phyloP scores from a whole-genome alignment of 2,113 vertebrate species.

The Syrmaticus mikado region DNA sequence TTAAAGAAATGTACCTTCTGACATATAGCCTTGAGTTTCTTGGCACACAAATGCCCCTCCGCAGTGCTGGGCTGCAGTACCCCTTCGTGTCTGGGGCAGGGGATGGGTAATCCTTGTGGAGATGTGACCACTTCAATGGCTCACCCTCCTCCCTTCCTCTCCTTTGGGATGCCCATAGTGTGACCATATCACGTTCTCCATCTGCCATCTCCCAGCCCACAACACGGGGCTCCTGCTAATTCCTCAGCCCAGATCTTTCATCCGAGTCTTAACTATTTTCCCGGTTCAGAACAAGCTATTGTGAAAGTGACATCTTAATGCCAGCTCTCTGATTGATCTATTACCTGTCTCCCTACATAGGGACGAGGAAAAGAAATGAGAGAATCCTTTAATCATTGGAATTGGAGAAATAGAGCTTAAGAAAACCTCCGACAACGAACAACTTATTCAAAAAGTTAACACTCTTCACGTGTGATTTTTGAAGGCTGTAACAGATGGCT shows the following conservation, averaged over 20 bases:
- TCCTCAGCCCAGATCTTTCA: neutral
- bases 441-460: neutral
- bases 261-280: neutral
- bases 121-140: neutral
- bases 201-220: neutral
- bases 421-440: neutral
- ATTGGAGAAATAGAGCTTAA: neutral
- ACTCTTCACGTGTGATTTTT: neutral
- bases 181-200: accelerated
- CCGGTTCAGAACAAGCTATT: neutral
- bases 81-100: neutral
- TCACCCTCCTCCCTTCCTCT: neutral
- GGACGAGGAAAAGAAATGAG: neutral
- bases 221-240: accelerated
- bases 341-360: neutral
- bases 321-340: constrained; percentile 29
- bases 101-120: neutral
- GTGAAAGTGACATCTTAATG: constrained; percentile 56
- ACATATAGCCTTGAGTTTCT: neutral
- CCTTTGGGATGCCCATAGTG: accelerated
- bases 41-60: neutral
- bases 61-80: neutral
- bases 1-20: constrained; percentile 11
- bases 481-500: neutral
- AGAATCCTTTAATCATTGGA: neutral